Evolutionary conservation across 2,888 invertebrate genomes (phyloP).

Genomic region (Formica aserva): DNA sequence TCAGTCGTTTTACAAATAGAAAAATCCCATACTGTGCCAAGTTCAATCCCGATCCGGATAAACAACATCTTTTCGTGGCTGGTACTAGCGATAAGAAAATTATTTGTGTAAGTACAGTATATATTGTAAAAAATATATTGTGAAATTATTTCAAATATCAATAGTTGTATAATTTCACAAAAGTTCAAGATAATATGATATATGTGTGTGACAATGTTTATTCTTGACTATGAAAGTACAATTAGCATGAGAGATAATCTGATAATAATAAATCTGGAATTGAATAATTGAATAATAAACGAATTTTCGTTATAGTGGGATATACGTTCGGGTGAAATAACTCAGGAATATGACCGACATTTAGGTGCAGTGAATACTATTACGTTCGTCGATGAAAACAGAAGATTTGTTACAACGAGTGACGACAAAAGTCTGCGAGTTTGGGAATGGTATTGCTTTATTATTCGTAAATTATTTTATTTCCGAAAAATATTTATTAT

Average conservation of each 20-base stretch:
- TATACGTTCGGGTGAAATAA: slow-evolving; percentile 96
- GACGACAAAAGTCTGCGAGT: slow-evolving; percentile 99
- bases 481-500: too few relatives aligned
- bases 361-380: slow-evolving; percentile 99
- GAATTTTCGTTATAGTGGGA: slow-evolving; percentile 92
- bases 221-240: neutral
- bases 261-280: neutral
- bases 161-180: neutral
- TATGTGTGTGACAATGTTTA: neutral
- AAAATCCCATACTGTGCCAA: slow-evolving; percentile 99
- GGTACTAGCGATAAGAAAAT: slow-evolving; percentile 99
- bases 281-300: neutral
- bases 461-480: neutral
- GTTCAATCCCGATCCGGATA: slow-evolving; percentile 98
- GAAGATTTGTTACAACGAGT: slow-evolving; percentile 99
- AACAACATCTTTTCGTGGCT: slow-evolving; percentile 98
- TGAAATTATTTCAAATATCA: neutral
- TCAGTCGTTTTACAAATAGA: slow-evolving; percentile 95
- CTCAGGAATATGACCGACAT: slow-evolving; percentile 99
- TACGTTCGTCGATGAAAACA: slow-evolving; percentile 99
- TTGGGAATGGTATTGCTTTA: slow-evolving; percentile 95
- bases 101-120: slow-evolving; percentile 93
- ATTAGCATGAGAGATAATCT: neutral
- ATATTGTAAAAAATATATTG: neutral
- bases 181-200: neutral